phyloP scores from a whole-genome alignment of 2,888 invertebrate genomes.

The Cryptophagus acutangulus region DNA sequence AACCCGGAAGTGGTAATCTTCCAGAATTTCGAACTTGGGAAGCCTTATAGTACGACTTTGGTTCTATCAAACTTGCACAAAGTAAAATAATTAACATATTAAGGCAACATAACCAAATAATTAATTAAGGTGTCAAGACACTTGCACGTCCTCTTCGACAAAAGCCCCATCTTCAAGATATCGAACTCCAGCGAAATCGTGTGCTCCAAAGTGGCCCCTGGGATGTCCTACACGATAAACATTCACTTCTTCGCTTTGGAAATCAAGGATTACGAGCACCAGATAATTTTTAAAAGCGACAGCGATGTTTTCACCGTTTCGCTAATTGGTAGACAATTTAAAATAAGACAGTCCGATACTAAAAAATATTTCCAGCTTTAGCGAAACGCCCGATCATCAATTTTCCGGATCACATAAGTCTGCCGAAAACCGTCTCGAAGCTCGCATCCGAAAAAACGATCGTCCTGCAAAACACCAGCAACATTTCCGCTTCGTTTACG shows the following conservation, averaged over 20 bases:
- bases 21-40: conserved; percentile 56
- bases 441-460: conserved; percentile 49
- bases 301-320: conserved; percentile 53
- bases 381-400: conserved; percentile 56
- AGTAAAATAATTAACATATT: conserved; percentile 42
- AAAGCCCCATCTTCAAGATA: conserved; percentile 52
- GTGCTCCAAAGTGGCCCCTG: conserved; percentile 61
- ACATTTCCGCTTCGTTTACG: conserved; percentile 49
- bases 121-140: conserved; percentile 50
- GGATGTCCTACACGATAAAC: conserved; percentile 58
- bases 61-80: conserved; percentile 55
- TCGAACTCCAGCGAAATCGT: conserved; percentile 47
- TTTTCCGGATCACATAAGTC: conserved; percentile 54
- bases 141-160: conserved; percentile 50
- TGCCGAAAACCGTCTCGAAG: conserved; percentile 54
- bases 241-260: conserved; percentile 59
- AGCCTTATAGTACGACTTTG: conserved; percentile 51
- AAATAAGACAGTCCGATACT: not conserved
- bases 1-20: conserved; percentile 56
- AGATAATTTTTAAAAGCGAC: conserved; percentile 53
- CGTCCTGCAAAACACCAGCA: conserved; percentile 54
- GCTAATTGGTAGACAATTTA: conserved; percentile 52
- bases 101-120: not conserved
- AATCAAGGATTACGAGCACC: conserved; percentile 53
- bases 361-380: conserved; percentile 45